phyloP scores from a whole-genome alignment of 2,888 invertebrate genomes.

The Autographa pulchrina region DNA sequence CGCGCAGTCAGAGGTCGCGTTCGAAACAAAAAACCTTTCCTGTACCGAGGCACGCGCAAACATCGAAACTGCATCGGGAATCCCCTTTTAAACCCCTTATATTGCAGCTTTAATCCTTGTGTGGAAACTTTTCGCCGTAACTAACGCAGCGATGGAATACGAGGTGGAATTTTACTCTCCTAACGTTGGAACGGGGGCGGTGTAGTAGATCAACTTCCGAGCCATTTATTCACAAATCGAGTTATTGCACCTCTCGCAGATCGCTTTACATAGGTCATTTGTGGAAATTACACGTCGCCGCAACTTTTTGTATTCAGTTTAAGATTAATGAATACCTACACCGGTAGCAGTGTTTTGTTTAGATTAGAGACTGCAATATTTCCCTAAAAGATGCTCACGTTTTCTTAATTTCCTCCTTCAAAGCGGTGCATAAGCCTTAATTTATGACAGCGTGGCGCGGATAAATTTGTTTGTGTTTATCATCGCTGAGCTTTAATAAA shows the following conservation, averaged over 20 bases:
- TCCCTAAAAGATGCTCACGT: slow-evolving; percentile 69
- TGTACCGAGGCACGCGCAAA: slow-evolving; percentile 71
- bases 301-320: slow-evolving; percentile 65
- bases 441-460: slow-evolving; percentile 77
- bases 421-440: slow-evolving; percentile 76
- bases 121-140: slow-evolving; percentile 69
- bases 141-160: slow-evolving; percentile 79
- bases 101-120: slow-evolving; percentile 78
- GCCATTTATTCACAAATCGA: slow-evolving; percentile 87
- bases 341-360: slow-evolving; percentile 58
- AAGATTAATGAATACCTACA: slow-evolving; percentile 66
- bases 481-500: slow-evolving; percentile 73
- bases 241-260: slow-evolving; percentile 86
- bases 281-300: slow-evolving; percentile 78
- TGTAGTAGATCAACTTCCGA: slow-evolving; percentile 86
- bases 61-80: slow-evolving; percentile 73
- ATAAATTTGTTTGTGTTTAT: slow-evolving; percentile 79
- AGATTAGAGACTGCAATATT: slow-evolving; percentile 70
- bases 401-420: slow-evolving; percentile 77
- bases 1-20: slow-evolving; percentile 77
- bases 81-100: slow-evolving; percentile 74
- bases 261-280: slow-evolving; percentile 86
- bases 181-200: slow-evolving; percentile 68
- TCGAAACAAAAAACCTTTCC: slow-evolving; percentile 77
- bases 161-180: slow-evolving; percentile 73